These are phyloP conservation scores for Drosophila hydei DNA, from an alignment of 1,140 invertebrate species.

Conservation along the genomic window DNA sequence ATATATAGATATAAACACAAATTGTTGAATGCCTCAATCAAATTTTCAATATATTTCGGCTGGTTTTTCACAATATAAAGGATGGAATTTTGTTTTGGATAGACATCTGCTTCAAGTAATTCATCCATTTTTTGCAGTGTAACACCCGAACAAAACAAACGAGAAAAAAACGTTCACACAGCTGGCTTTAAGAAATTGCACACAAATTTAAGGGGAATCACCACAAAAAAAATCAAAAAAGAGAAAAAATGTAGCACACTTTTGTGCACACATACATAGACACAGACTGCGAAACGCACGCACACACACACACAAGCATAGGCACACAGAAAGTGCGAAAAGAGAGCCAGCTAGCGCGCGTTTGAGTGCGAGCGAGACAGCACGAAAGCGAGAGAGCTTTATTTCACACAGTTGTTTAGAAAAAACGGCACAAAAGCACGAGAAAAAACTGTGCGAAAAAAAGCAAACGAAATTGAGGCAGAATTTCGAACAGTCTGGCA, in stretches of 20 bases:
- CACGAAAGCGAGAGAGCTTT: slow-evolving; percentile 5
- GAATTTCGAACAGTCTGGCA: slow-evolving; percentile 6
- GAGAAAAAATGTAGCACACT: slow-evolving; percentile 56
- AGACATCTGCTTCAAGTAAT: too few species aligned
- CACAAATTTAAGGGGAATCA: slow-evolving; percentile 30
- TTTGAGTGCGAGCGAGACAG: background rate
- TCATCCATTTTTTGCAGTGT: slow-evolving; percentile 3
- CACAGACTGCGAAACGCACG: background rate
- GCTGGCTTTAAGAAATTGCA: slow-evolving; percentile 16
- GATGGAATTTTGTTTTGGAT: too few species aligned
- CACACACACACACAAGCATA: slow-evolving; percentile 12
- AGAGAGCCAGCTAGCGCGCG: background rate
- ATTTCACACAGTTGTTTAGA: slow-evolving; percentile 59
- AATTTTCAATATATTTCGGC: too few species aligned
- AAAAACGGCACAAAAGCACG: slow-evolving; percentile 78
- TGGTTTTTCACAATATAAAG: too few species aligned
- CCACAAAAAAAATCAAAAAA: slow-evolving; percentile 5
- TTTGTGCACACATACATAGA: slow-evolving; percentile 34
- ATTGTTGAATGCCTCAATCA: too few species aligned
- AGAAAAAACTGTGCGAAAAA: slow-evolving; percentile 22
- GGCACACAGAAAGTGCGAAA: background rate
- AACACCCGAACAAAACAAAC: background rate
- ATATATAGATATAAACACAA: too few species aligned
- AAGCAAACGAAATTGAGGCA: background rate
- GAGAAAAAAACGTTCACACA: slow-evolving; percentile 1